Base-by-base conservation (phyloP, 2,888 invertebrate species). In the Patella pellucida region DNA sequence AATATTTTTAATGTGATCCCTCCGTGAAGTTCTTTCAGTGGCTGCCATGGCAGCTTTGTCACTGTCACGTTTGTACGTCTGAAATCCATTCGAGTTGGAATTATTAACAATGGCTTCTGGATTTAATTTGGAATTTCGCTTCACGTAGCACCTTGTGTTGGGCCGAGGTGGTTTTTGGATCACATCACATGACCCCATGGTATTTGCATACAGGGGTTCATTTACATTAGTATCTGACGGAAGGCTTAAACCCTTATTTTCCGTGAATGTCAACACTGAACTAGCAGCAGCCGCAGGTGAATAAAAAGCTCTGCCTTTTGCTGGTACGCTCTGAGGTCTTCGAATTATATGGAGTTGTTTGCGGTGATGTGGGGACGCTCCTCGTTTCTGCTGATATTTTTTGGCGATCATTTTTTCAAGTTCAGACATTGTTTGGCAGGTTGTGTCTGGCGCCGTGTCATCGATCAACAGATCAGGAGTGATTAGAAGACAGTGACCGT, bases 341-440 rank as follows among this genome's bases (percentile, higher is more conserved):
- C 62, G 62, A 62, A 62, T 62, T 12, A 62, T 62, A 62, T 62
- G 62, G 3, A 62, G 23, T 14, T 62, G 62, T 62, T 62, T 62
- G 11, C 62, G 62, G 7, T 62, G 62, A 62, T 62, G 62, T 1
- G 62, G 62, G 0, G 62, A 62, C 11, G 62, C 62, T 11, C 19
- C 62, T 5, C 62, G 62, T 9, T 62, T 62, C 62, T 62, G 62
- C 23, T 62, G 62, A 14, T 62, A 62, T 62, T 62, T 62, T 62
- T 62, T 62, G 7, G 62, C 62, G 1, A 62, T 62, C 62, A 62
- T 62, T 62, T 62, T 62, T 19, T 62, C 62, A 14, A 62, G 62
- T 62, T 62, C 62, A 5, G 62, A 62, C 62, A 62, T 62, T 11
- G 62, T 23, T 12, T 62, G 62, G 14, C 19, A 14, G 19, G 62